Evolutionary conservation across 2,113 vertebrate species (phyloP).

Genomic region (Corydoras maculifer): DNA sequence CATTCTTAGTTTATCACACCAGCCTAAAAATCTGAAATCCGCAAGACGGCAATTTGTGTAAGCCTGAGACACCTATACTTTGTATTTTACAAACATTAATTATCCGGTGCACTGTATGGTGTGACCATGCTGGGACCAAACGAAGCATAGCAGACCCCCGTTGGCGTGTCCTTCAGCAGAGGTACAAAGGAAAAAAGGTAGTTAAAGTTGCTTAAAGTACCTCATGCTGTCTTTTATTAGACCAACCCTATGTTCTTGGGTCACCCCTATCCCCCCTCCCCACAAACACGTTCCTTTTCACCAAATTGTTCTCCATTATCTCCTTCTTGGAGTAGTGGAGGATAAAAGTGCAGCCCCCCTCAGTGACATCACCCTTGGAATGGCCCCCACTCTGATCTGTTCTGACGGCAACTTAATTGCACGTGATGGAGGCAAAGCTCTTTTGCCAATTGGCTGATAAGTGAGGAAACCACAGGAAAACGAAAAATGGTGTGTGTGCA

Average conservation of each 20-base stretch:
- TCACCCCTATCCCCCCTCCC: constrained; percentile 22
- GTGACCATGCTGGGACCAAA: neutral
- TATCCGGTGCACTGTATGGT: neutral
- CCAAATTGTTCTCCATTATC: constrained; percentile 57
- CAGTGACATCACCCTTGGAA: constrained; percentile 44
- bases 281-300: constrained; percentile 46
- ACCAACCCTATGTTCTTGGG: constrained; percentile 33
- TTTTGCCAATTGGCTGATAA: constrained; percentile 53
- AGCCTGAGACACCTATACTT: too few relatives aligned
- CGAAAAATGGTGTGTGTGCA: too few relatives aligned
- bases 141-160: constrained; percentile 45
- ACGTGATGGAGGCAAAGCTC: constrained; percentile 58
- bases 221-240: constrained; percentile 69
- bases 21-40: too few relatives aligned
- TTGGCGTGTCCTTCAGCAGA: constrained; percentile 53
- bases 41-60: neutral
- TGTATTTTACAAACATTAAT: neutral
- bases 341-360: constrained; percentile 57
- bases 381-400: constrained; percentile 53
- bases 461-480: too few relatives aligned
- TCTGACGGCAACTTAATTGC: constrained; percentile 69
- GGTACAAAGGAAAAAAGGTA: constrained; percentile 24
- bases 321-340: constrained; percentile 57
- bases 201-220: constrained; percentile 63
- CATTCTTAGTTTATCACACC: too few relatives aligned